phyloP scores from a whole-genome alignment of 2,888 invertebrate species.

The Cryptosula pallasiana region DNA sequence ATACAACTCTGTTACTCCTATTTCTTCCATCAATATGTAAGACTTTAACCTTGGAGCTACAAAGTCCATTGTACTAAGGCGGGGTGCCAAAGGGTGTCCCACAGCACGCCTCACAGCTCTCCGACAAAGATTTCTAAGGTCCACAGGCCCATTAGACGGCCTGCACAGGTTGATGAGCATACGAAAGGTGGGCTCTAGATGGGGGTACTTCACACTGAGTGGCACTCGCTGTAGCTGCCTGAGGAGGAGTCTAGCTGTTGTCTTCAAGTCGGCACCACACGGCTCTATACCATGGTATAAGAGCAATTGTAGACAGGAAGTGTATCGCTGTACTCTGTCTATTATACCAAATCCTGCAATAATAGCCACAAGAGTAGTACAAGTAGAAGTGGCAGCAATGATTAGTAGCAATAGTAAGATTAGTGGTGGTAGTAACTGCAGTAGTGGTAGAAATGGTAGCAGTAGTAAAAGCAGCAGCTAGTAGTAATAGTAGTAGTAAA shows the following conservation, averaged over 20 bases:
- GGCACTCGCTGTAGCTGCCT: neutral
- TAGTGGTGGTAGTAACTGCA: neutral
- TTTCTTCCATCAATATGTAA: neutral
- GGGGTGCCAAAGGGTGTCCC: neutral
- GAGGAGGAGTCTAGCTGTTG: neutral
- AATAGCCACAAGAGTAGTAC: neutral
- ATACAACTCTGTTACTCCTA: neutral
- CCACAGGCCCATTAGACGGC: neutral
- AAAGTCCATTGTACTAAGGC: neutral
- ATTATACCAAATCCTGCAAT: neutral
- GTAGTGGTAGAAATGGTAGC: neutral
- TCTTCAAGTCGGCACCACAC: neutral
- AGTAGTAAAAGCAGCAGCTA: neutral
- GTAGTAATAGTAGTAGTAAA: neutral
- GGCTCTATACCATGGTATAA: conserved; percentile 4
- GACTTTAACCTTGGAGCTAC: neutral
- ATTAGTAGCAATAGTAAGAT: neutral
- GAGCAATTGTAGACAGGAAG: neutral
- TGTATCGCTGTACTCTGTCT: neutral
- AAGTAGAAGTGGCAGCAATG: neutral
- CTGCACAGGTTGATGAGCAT: neutral
- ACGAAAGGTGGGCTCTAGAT: neutral
- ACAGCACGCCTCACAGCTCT: neutral
- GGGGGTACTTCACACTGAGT: neutral
- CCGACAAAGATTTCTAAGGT: neutral